Evolutionary conservation across 2,888 invertebrate genomes (phyloP), one percentile per base, ranked within the genome.

Genomic region (Epinotia bilunana): DNA sequence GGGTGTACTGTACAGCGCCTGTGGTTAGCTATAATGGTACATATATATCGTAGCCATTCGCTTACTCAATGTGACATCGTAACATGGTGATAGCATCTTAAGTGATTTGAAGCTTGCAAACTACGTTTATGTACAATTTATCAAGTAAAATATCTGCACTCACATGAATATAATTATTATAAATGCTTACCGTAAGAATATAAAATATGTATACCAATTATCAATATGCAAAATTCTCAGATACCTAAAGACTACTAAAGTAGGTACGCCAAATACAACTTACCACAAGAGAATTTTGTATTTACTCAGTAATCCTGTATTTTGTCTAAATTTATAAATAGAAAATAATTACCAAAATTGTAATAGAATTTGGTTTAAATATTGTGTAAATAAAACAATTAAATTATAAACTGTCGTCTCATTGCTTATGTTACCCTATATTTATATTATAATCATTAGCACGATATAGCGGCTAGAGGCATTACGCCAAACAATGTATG

Each of bases 371-470:
- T 91, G 92, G 91, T 92, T 92, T 87, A 90, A 88, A 91, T 92
- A 93, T 92, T 92, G 93, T 94, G 94, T 94, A 94, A 94, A 94
- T 94, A 94, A 94, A 94, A 88, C 87, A 86, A 87, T 87, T 87
- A 88, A 91, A 91, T 91, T 90, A 91, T 87, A 86, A 83, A 83
- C 64, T 78, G 80, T 83, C 9, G 82, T 82, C 81, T 85, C 86
- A 85, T 85, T 78, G 53, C 23, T 57, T 18, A n/a, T 12, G 13
- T 53, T 53, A n/a, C 16, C 39, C 39, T 39, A 39, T 39, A 39
- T 9, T 9, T 9, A 39, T 9, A 39, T 9, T 33, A 33, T 33
- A 33, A n/a, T n/a, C n/a, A n/a, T n/a, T n/a, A 33, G 33, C 33
- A 33, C 7, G 6, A 33, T 33, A 28, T 28, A 2, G 33, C 33